Evolutionary conservation across 2,113 vertebrate species (phyloP).

Genomic region (Gobio gobio): DNA sequence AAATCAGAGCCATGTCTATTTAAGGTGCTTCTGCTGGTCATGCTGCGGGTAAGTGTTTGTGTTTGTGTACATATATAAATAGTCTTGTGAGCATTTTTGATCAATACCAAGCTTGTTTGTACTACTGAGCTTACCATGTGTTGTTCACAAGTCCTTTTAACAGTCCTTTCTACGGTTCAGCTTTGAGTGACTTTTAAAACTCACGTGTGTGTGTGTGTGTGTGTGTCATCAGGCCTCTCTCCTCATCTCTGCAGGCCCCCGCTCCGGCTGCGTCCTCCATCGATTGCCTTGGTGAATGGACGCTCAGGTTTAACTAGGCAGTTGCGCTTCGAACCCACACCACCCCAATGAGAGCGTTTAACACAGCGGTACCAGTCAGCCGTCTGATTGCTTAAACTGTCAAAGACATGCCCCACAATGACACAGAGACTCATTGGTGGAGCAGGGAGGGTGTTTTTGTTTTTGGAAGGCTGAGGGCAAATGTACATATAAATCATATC

Average conservation of each 20-base stretch:
- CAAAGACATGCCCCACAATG: constrained; percentile 32
- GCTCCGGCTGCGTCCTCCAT: constrained; percentile 21
- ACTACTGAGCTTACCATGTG: background rate
- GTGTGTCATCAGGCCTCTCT: constrained; percentile 16
- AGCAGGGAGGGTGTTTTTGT: constrained; percentile 3
- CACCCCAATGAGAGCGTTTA: constrained; percentile 50
- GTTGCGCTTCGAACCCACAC: constrained; percentile 38
- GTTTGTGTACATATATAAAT: constrained; percentile 15
- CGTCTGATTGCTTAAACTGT: constrained; percentile 49
- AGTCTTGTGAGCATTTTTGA: constrained; percentile 4
- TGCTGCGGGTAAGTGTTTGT: constrained; percentile 7
- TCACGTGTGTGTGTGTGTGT: no score
- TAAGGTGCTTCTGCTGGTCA: background rate
- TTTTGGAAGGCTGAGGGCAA: background rate
- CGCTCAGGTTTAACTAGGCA: constrained; percentile 57
- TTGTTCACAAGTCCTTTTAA: background rate
- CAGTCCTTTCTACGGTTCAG: background rate
- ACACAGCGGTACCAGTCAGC: constrained; percentile 40
- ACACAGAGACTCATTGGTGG: background rate
- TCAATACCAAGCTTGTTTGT: background rate
- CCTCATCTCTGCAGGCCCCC: constrained; percentile 55
- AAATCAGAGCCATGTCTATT: constrained; percentile 7
- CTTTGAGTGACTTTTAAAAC: background rate
- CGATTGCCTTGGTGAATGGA: constrained; percentile 33
- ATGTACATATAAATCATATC: constrained; percentile 22